Evolutionary conservation across 2,888 invertebrate genomes (phyloP), one percentile per base, ranked within the genome.

Genomic region (Cheiracanthium punctorium): DNA sequence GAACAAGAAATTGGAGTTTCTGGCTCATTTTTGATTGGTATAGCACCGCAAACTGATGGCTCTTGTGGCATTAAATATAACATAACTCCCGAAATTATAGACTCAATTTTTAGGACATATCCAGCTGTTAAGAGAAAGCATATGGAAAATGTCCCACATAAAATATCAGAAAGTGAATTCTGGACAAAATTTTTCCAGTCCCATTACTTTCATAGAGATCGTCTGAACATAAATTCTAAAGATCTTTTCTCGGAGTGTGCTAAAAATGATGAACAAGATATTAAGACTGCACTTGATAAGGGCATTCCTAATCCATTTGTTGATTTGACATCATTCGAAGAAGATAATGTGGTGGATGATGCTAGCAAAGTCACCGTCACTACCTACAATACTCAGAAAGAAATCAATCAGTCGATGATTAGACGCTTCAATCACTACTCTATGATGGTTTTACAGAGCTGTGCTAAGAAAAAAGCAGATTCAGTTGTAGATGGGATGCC

Each of bases 101-200:
- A 98, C 91, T 97, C 98, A 90, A 98, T 99, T 93, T 99, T 99
- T 92, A 97, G 97, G 93, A 99, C 99, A 88, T 99, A 99, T 93
- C 99, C 99, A 28, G 97, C 98, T 89, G 99, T 99, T 0, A 96
- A 97, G 91, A 96, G 96, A 93, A 99, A 99, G 94, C 98, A 99
- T 92, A 93, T 95, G 82, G 99, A 99, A 92, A 95, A 97, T 92
- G 99, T 99, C 48, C 99, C 99, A 37, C 94, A 95, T 88, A 97
- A 97, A 93, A 94, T 99, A 94, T 95, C 96, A 0, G 99, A 99
- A 93, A 94, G 96, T 0, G 98, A 98, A 91, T 99, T 99, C 93
- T 99, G 99, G 99, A 98, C 97, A 17, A 96, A 98, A 91, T 99
- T 99, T 93, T 99, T 99, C 93, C 99, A 99, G 92, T 99, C 98